Evolutionary conservation across 2,888 invertebrate species (phyloP).

Genomic region (Tryphoninae sp.): DNA sequence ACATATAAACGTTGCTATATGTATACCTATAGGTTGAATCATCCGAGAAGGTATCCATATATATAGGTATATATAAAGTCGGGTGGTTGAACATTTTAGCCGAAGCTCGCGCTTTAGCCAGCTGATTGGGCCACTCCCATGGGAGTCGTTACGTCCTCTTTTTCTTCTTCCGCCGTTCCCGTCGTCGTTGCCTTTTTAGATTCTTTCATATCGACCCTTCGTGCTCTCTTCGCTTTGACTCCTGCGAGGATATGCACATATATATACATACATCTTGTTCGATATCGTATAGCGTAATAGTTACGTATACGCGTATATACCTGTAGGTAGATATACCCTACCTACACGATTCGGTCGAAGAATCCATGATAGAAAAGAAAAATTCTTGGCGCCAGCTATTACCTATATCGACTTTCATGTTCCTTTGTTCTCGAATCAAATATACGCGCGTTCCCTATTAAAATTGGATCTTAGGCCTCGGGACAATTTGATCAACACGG

Average conservation of each 20-base stretch:
- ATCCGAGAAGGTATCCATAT: constrained; percentile 9
- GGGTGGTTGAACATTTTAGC: constrained; percentile 71
- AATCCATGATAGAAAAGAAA: constrained; percentile 31
- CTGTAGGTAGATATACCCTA: background rate
- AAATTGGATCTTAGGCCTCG: constrained; percentile 35
- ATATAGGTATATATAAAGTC: constrained; percentile 33
- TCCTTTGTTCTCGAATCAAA: constrained; percentile 35
- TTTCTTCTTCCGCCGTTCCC: constrained; percentile 58
- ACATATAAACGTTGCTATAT: background rate
- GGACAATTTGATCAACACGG: constrained; percentile 34
- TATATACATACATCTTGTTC: constrained; percentile 14
- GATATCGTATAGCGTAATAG: constrained; percentile 38
- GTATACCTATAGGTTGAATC: background rate
- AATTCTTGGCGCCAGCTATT: constrained; percentile 39
- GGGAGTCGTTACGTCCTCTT: constrained; percentile 75
- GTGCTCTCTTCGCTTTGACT: constrained; percentile 27
- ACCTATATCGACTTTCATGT: constrained; percentile 36
- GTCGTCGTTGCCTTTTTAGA: constrained; percentile 34
- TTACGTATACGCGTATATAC: constrained; percentile 7
- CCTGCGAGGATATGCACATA: background rate
- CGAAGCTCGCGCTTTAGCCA: constrained; percentile 67
- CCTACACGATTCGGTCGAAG: constrained; percentile 11
- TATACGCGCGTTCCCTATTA: constrained; percentile 4
- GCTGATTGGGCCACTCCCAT: constrained; percentile 77
- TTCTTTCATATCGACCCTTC: constrained; percentile 41